Evolutionary conservation across 92 coral and sea anemone genomes (phyloP), one percentile per base, ranked within the genome.

Genomic region (Paragorgia papillata): DNA sequence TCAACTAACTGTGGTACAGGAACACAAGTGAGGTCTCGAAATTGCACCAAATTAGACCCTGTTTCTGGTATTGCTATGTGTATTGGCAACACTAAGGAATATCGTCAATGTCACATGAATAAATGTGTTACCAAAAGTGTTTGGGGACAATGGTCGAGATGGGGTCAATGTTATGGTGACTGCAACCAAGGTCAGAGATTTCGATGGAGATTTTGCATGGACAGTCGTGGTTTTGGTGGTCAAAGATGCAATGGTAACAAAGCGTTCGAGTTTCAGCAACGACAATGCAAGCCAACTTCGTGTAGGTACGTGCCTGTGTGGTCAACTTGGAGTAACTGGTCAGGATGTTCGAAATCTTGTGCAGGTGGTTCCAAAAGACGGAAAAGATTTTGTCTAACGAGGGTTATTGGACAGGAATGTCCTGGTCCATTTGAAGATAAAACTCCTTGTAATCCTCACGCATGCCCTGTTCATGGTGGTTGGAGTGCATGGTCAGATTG

Each of bases 291-390:
- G 37, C 68, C 69, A 29, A 67, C 62, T 61, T 86, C 96, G 5
- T 94, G 98, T 80, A 82, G 77, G 49, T 79, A 85, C 31, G 73
- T 81, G 43, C 75, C 95, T 19, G 81, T 81, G 80, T 94, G 98
- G 98, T 82, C 90, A 17, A 77, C 85, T 5, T 94, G 98, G 98
- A 88, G 92, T 0, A 69, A 81, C 57, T 94, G 97, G 98, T 80
- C 74, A 44, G 88, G 78, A 48, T 94, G 98, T 79, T 85, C 88
- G 61, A 88, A 81, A 57, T 61, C 92, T 40, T 94, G 98, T 73
- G 80, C 81, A 9, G 71, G 79, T 31, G 97, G 98, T 19, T 73
- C 79, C 15, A 83, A 79, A 61, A 79, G 80, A 53, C 82, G 98
- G 62, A 83, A 73, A n/a, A 65, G 98, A 46, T 80, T 64, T 60